A percentile compares a stretch with the other conserved stretches of the same genome.
These are phyloP conservation scores for Phymastichus coffea DNA, from an alignment of 1,140 invertebrate genomes.

Conservation along the genomic window DNA sequence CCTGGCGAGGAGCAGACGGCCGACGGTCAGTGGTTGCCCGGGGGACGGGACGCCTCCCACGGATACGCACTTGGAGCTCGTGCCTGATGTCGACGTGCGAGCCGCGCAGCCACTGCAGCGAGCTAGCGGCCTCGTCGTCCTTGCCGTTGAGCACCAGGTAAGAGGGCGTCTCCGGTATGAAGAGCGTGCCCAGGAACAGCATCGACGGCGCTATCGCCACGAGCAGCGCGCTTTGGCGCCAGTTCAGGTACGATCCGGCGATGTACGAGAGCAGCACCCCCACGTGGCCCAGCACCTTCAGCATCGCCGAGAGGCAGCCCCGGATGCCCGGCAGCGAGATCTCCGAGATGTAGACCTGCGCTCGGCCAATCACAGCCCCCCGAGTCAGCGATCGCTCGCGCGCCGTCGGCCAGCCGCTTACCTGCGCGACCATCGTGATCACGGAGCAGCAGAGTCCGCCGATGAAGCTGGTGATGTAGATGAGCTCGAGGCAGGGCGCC, in stretches of 20 bases:
- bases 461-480: slow-evolving; percentile 75
- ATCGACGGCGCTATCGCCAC: slow-evolving; percentile 72
- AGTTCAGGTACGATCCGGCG: slow-evolving; percentile 77
- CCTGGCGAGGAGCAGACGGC: no score
- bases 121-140: slow-evolving; percentile 75
- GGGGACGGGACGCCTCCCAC: no score
- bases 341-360: slow-evolving; percentile 88
- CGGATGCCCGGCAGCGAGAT: slow-evolving; percentile 82
- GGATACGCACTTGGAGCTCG: slow-evolving; percentile 61
- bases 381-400: no score
- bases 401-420: slow-evolving; percentile 36
- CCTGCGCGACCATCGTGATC: slow-evolving; percentile 77
- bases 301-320: slow-evolving; percentile 79
- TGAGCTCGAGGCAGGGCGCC: slow-evolving; percentile 72
- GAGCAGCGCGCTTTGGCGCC: slow-evolving; percentile 76
- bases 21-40: not conserved
- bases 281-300: slow-evolving; percentile 82
- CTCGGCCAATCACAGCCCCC: no score
- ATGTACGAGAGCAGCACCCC: slow-evolving; percentile 81
- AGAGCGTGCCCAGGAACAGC: slow-evolving; percentile 68
- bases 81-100: slow-evolving; percentile 70
- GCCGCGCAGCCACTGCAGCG: slow-evolving; percentile 75
- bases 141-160: slow-evolving; percentile 72
- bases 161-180: slow-evolving; percentile 82
- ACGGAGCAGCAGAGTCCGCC: slow-evolving; percentile 79